phyloP scores from a whole-genome alignment of 2,113 vertebrate genomes.

The Gasterosteus aculeatus region DNA sequence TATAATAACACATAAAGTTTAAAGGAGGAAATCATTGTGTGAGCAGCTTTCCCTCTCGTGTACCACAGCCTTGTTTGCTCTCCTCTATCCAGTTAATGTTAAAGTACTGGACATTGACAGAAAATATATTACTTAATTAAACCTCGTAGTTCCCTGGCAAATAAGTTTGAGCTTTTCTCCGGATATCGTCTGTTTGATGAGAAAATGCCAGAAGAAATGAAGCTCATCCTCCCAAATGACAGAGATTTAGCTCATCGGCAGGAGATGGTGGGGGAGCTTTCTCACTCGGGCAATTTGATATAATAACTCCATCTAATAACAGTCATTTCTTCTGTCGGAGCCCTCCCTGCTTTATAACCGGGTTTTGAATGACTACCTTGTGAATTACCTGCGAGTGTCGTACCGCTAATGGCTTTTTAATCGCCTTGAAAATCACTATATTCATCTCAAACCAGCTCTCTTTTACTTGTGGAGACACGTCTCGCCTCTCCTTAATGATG shows the following conservation, averaged over 20 bases:
- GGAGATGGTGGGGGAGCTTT: constrained; percentile 59
- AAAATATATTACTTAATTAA: constrained; percentile 24
- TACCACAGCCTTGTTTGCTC: constrained; percentile 10
- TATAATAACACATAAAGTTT: constrained; percentile 15
- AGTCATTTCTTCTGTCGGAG: constrained; percentile 68
- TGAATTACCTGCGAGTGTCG: constrained; percentile 79
- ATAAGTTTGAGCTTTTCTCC: constrained; percentile 14
- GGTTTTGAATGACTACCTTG: constrained; percentile 77
- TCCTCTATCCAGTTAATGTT: constrained; percentile 9
- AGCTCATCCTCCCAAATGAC: constrained; percentile 64
- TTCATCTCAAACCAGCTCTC: constrained; percentile 45
- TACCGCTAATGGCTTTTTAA: constrained; percentile 81
- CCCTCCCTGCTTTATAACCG: constrained; percentile 68
- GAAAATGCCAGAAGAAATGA: constrained; percentile 55
- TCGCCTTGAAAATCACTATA: constrained; percentile 77
- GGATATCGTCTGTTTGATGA: constrained; percentile 44
- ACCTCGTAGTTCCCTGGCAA: background rate
- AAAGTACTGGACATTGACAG: background rate
- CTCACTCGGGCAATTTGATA: constrained; percentile 69
- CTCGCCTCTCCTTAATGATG: constrained; percentile 60
- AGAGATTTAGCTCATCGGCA: constrained; percentile 53
- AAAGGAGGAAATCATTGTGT: constrained; percentile 17
- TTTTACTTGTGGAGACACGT: constrained; percentile 56
- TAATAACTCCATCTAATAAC: constrained; percentile 79
- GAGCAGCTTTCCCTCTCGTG: background rate